A percentile compares a stretch with the other conserved stretches of the same genome.
Evolutionary conservation across 2,888 invertebrate genomes (phyloP).

Genomic region (Rosalia funebris): DNA sequence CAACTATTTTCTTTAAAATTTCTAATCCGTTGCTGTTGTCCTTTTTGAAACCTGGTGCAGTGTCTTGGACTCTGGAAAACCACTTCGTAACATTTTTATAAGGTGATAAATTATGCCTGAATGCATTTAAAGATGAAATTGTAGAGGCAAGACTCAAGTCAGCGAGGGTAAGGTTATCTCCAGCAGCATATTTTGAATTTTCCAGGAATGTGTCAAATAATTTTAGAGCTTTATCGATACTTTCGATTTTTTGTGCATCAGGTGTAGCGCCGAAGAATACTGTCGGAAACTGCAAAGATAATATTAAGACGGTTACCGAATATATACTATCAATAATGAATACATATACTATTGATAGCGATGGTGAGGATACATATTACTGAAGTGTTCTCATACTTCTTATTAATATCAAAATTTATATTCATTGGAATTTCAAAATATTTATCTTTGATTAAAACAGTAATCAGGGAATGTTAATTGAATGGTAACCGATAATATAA

Average conservation of each 20-base stretch:
- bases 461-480: too few species aligned
- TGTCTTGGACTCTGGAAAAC: not conserved
- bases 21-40: too few species aligned
- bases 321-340: not conserved
- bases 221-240: not conserved
- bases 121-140: not conserved
- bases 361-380: too few species aligned
- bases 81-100: conserved; percentile 9
- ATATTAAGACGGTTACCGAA: too few species aligned
- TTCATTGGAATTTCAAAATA: too few species aligned
- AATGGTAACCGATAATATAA: too few species aligned
- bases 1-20: too few species aligned
- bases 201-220: conserved; percentile 8
- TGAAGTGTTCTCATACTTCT: too few species aligned
- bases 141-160: not conserved
- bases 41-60: conserved; percentile 5
- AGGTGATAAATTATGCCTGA: not conserved
- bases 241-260: conserved; percentile 2
- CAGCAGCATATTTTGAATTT: conserved; percentile 2
- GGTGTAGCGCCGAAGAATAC: not conserved
- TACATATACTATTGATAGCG: too few species aligned
- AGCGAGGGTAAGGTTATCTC: conserved; percentile 8
- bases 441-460: too few species aligned
- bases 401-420: too few species aligned
- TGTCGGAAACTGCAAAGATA: not conserved